Percentiles rank a stretch among this genome's conserved stretches.
phyloP scores from a whole-genome alignment of 1,140 invertebrate species.

The Panagrolaimus sp. region DNA sequence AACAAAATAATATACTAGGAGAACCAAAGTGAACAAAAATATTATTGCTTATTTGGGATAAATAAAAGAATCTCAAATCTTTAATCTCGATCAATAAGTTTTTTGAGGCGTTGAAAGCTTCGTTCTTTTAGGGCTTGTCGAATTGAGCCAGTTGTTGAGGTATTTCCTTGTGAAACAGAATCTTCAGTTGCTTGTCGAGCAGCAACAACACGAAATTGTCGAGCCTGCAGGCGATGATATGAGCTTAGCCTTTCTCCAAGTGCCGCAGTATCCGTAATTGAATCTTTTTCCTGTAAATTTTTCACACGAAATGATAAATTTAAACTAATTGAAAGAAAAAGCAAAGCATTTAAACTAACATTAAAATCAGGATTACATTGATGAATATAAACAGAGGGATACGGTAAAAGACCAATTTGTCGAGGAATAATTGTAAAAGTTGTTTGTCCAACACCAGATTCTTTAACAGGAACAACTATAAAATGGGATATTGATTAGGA shows the following conservation, averaged over 20 bases:
- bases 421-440: constrained; percentile 48
- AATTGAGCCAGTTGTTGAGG: constrained; percentile 25
- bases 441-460: constrained; percentile 53
- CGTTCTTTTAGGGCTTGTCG: constrained; percentile 2
- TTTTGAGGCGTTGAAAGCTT: not conserved
- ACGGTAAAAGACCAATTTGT: constrained; percentile 53
- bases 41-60: no score
- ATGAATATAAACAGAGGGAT: constrained; percentile 48
- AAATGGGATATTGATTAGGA: not conserved
- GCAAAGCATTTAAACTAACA: constrained; percentile 23
- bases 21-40: no score
- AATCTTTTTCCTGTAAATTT: constrained; percentile 4
- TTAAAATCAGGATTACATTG: constrained; percentile 32
- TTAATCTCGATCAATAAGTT: constrained; percentile 12
- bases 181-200: constrained; percentile 31
- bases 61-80: no score
- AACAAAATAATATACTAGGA: no score
- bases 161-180: constrained; percentile 19
- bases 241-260: constrained; percentile 43
- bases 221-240: constrained; percentile 49
- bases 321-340: constrained; percentile 21
- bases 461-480: constrained; percentile 51
- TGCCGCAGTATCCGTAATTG: constrained; percentile 24
- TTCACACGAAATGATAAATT: constrained; percentile 25
- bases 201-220: constrained; percentile 52